Evolutionary conservation across 1,140 invertebrate species (phyloP).

Genomic region (Drosophila funebris): DNA sequence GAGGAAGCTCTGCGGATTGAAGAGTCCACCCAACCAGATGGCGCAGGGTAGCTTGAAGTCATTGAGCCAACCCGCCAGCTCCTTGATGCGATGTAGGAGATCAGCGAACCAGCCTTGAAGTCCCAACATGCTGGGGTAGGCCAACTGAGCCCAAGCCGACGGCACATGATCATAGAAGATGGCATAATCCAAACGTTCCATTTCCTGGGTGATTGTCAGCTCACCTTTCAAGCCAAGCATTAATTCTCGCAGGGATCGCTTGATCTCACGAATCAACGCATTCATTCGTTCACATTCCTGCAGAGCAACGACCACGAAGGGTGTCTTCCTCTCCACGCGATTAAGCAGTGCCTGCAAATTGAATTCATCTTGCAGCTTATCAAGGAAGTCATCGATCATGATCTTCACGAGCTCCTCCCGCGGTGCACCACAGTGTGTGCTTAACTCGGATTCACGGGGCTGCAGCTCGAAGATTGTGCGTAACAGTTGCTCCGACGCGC

Average conservation of each 20-base stretch:
- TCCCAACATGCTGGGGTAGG: constrained; percentile 94
- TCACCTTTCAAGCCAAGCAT: constrained; percentile 96
- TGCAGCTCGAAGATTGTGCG: constrained; percentile 96
- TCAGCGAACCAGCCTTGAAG: constrained; percentile 95
- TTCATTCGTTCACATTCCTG: constrained; percentile 99
- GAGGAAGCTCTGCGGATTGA: constrained; percentile 98
- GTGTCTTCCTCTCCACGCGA: constrained; percentile 95
- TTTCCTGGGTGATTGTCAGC: constrained; percentile 95
- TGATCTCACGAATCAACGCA: constrained; percentile 91
- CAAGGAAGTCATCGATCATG: constrained; percentile 94
- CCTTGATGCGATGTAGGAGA: constrained; percentile 91
- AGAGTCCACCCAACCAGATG: constrained; percentile 97
- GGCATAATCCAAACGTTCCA: constrained; percentile 94
- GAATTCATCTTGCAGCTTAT: constrained; percentile 96
- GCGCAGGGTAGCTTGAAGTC: constrained; percentile 93
- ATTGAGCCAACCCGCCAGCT: constrained; percentile 91
- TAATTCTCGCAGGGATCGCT: constrained; percentile 92
- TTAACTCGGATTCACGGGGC: constrained; percentile 92
- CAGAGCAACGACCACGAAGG: constrained; percentile 96
- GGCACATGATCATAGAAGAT: constrained; percentile 95
- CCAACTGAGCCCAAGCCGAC: constrained; percentile 91
- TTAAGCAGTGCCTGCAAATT: constrained; percentile 94
- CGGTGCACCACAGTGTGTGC: constrained; percentile 88
- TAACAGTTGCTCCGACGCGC: constrained; percentile 93
- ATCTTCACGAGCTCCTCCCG: constrained; percentile 94